Conservation (phyloP, 2,797 vertebrate genomes). For the Gastrophryne carolinensis region DNA sequence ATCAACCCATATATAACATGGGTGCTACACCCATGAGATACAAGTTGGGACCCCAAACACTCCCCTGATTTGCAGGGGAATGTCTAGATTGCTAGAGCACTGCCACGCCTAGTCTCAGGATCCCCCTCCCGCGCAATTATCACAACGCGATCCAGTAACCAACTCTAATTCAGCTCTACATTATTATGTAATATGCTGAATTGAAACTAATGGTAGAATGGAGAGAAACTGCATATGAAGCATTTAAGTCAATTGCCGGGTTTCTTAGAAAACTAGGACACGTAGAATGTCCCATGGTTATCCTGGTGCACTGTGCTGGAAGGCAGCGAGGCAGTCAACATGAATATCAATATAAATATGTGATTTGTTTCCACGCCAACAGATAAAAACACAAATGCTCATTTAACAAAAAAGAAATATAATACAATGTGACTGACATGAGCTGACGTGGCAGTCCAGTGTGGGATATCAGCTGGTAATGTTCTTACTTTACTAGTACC, state of each 20-base stretch:
- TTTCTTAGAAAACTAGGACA: slow-evolving; percentile 35
- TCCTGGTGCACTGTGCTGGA: slow-evolving; percentile 22
- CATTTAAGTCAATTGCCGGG: slow-evolving; percentile 18
- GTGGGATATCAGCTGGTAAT: slow-evolving; percentile 24
- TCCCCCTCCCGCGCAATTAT: too few species aligned
- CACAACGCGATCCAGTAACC: too few species aligned
- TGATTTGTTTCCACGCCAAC: slow-evolving; percentile 34
- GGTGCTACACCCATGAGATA: too few species aligned
- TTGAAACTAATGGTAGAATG: neutral
- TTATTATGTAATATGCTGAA: too few species aligned
- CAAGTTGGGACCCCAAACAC: too few species aligned
- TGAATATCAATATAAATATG: slow-evolving; percentile 38
- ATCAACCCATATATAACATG: too few species aligned
- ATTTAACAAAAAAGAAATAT: slow-evolving; percentile 29
- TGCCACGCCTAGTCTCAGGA: too few species aligned
- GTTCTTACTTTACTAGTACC: neutral
- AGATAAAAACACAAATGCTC: slow-evolving; percentile 22
- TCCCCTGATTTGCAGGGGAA: too few species aligned
- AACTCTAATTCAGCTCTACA: too few species aligned
- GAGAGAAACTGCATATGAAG: neutral
- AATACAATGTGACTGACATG: slow-evolving; percentile 19
- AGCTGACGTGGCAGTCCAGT: neutral
- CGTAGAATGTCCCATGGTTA: slow-evolving; percentile 12
- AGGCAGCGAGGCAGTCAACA: slow-evolving; percentile 38
- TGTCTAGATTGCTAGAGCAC: too few species aligned